Percentiles rank a stretch among this genome's conserved stretches.
Conservation (phyloP, 2,888 invertebrate genomes). For the Cheilosia pagana region DNA sequence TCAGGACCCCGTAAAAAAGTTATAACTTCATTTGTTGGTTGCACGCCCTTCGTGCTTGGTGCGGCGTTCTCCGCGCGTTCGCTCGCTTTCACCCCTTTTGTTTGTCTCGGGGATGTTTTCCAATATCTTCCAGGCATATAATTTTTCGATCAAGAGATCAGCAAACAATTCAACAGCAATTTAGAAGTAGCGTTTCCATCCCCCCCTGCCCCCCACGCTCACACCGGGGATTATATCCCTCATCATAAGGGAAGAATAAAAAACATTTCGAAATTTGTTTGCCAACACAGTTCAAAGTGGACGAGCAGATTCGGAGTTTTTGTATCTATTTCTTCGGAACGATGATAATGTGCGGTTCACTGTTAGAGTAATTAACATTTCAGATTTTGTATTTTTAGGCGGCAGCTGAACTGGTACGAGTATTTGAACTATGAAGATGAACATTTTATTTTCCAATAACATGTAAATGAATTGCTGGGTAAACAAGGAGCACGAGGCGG, state of each 20-base stretch:
- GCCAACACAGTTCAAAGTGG: conserved; percentile 71
- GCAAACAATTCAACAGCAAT: conserved; percentile 78
- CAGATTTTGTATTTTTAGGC: conserved; percentile 28
- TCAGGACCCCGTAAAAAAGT: conserved; percentile 66
- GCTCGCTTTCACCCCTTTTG: conserved; percentile 71
- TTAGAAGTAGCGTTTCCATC: conserved; percentile 66
- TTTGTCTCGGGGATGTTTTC: conserved; percentile 74
- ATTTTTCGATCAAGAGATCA: conserved; percentile 81
- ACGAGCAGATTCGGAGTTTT: conserved; percentile 48
- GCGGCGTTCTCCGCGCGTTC: conserved; percentile 25
- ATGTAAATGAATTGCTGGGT: conserved; percentile 68
- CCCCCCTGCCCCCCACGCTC: conserved; percentile 15
- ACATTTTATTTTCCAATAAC: conserved; percentile 63
- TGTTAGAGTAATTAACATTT: conserved; percentile 70
- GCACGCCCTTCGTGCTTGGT: conserved; percentile 52
- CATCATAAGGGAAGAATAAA: conserved; percentile 12
- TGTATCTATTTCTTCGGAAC: conserved; percentile 57
- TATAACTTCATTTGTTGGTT: conserved; percentile 72
- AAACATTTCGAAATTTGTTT: conserved; percentile 73
- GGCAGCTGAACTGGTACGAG: background rate
- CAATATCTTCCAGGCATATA: conserved; percentile 79
- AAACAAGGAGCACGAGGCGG: conserved; percentile 56
- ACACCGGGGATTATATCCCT: conserved; percentile 46
- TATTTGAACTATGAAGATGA: conserved; percentile 17
- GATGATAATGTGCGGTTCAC: conserved; percentile 60